phyloP scores from a whole-genome alignment of 2,888 invertebrate species.

The Tetranychus piercei region DNA sequence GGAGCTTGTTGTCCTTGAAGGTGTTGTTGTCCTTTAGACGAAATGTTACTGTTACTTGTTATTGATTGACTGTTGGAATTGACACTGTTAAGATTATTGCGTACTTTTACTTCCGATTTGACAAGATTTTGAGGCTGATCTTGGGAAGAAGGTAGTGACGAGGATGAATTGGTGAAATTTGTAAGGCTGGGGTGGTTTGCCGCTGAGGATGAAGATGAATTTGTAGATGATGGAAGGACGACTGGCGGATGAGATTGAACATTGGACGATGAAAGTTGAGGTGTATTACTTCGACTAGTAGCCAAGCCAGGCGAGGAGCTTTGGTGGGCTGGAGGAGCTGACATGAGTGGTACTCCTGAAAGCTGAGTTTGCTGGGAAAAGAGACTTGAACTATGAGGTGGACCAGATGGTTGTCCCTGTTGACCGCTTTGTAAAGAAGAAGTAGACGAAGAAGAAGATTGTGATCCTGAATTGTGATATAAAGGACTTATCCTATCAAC shows the following conservation, averaged over 20 bases:
- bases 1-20: neutral
- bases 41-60: too few relatives aligned
- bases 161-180: slow-evolving; percentile 3
- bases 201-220: neutral
- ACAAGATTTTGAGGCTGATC: slow-evolving; percentile 27
- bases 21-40: neutral
- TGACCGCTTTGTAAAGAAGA: neutral
- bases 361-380: slow-evolving; percentile 17
- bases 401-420: neutral
- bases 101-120: slow-evolving; percentile 19
- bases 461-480: slow-evolving; percentile 18
- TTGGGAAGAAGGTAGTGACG: slow-evolving; percentile 9
- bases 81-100: neutral
- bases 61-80: neutral
- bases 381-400: neutral
- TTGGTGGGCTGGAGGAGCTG: slow-evolving; percentile 26
- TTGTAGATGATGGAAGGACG: neutral
- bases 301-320: slow-evolving; percentile 20
- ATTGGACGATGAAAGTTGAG: slow-evolving; percentile 5
- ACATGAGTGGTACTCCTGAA: slow-evolving; percentile 15
- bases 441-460: neutral
- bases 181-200: neutral
- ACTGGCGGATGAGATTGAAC: neutral
- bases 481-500: slow-evolving; percentile 23
- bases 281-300: slow-evolving; percentile 7